Evolutionary conservation across 2,797 vertebrate genomes (phyloP).

Genomic region (Alexandromys oeconomus): DNA sequence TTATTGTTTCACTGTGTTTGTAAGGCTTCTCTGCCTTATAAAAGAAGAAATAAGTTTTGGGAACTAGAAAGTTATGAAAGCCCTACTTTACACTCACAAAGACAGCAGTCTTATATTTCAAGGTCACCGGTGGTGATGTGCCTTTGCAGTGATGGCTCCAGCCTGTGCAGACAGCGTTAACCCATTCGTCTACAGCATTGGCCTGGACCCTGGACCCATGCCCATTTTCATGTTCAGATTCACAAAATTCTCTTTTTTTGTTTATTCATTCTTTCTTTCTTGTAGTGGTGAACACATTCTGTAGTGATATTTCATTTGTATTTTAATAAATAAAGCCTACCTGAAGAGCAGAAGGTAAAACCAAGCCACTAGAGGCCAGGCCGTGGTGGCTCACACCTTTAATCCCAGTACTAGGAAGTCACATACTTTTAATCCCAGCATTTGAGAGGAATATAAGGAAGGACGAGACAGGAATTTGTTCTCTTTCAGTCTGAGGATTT

Average conservation of each 20-base stretch:
- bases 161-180: neutral
- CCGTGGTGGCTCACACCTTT: too few species aligned
- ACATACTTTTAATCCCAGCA: too few species aligned
- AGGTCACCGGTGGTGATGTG: neutral
- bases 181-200: neutral
- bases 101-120: conserved; percentile 14
- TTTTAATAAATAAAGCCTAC: too few species aligned
- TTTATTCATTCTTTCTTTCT: neutral
- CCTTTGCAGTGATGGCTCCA: neutral
- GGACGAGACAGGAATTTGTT: too few species aligned
- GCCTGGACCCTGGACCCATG: neutral
- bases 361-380: too few species aligned
- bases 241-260: neutral
- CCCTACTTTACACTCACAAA: neutral
- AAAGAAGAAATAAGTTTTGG: conserved; percentile 15
- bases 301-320: too few species aligned
- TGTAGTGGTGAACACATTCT: neutral
- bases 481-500: too few species aligned
- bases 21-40: neutral
- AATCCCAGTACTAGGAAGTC: too few species aligned
- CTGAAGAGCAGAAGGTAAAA: too few species aligned
- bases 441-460: too few species aligned
- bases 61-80: neutral
- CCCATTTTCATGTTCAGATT: neutral
- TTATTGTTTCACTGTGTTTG: neutral